A percentile compares a stretch with the other conserved stretches of the same genome.
Conservation (phyloP, 2,888 invertebrate species). For the Phymatocera aterrima region DNA sequence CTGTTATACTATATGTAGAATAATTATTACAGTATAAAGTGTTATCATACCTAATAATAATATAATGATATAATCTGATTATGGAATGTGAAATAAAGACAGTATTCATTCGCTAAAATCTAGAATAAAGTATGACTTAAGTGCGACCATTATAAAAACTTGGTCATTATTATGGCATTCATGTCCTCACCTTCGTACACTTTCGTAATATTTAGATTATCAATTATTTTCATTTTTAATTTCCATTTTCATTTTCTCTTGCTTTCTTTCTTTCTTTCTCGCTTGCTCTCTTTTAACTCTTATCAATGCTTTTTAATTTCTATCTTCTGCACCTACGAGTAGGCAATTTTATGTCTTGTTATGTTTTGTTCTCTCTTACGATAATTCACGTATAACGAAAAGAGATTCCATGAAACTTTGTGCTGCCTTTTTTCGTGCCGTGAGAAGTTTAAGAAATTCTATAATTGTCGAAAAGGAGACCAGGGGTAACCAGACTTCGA, state of each 20-base stretch:
- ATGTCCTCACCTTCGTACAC: constrained; percentile 60
- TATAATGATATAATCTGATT: constrained; percentile 53
- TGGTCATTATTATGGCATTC: constrained; percentile 75
- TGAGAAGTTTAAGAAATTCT: background rate
- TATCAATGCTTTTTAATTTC: background rate
- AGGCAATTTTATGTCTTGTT: background rate
- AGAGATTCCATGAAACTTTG: background rate
- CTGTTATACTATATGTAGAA: constrained; percentile 24
- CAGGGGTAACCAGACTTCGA: background rate
- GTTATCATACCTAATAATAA: constrained; percentile 46
- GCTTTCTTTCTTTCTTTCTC: background rate
- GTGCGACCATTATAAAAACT: constrained; percentile 73
- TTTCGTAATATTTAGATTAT: constrained; percentile 36
- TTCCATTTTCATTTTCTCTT: constrained; percentile 3
- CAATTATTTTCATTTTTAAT: too few relatives aligned
- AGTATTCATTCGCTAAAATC: constrained; percentile 52
- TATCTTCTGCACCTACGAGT: constrained; percentile 10
- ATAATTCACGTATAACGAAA: background rate
- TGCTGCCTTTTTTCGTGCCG: background rate
- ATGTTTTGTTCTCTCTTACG: background rate
- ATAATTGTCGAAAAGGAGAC: constrained; percentile 11
- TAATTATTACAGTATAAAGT: background rate
- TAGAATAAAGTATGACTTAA: constrained; percentile 73
- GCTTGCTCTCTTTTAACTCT: background rate
- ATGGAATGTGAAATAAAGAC: constrained; percentile 57